Base-by-base conservation (phyloP, 2,888 invertebrate species). In the Eumacrocentrus americanus region DNA sequence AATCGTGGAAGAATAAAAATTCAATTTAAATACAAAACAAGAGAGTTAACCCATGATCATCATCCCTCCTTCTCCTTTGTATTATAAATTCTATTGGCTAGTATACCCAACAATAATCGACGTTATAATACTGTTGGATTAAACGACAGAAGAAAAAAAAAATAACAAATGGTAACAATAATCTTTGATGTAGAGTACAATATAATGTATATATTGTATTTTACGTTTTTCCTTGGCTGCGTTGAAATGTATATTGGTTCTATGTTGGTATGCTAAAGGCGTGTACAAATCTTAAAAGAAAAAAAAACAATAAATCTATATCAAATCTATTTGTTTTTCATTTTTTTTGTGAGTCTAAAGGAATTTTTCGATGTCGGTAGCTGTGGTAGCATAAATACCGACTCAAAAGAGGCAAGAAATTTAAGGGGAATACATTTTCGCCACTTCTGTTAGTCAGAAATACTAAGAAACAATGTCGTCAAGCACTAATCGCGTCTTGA, bases 401-500 rank as follows among this genome's bases (percentile, higher is more conserved):
- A 37, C n/a, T 37, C 37, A n/a, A 37, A 37, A n/a, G 5, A 12
- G 12, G 37, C 37, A 14, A n/a, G 4, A 37, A 9, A 37, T 12
- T 12, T 37, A 37, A 12, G 2, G 11, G 14, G 12, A 1, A 12
- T n/a, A 3, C 11, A n/a, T n/a, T n/a, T 2, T 35, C 9, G 5
- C 35, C 35, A 35, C n/a, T n/a, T 35, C n/a, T 7, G n/a, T 37
- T 12, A 2, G n/a, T 37, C 1, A 7, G 3, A 12, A 37, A 37
- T 5, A n/a, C 37, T 37, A n/a, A n/a, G 4, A 4, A 2, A 42
- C 16, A 42, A 42, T 42, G 42, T n/a, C 18, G 18, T 40, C 40
- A 20, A 42, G 1, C 16, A 37, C 18, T 2, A 42, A 61, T 0
- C 63, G 62, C 47, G 72, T 85, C 29, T 76, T 92, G 42, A 87